phyloP scores from a whole-genome alignment of 2,113 vertebrate species.

The Butorides virescens region DNA sequence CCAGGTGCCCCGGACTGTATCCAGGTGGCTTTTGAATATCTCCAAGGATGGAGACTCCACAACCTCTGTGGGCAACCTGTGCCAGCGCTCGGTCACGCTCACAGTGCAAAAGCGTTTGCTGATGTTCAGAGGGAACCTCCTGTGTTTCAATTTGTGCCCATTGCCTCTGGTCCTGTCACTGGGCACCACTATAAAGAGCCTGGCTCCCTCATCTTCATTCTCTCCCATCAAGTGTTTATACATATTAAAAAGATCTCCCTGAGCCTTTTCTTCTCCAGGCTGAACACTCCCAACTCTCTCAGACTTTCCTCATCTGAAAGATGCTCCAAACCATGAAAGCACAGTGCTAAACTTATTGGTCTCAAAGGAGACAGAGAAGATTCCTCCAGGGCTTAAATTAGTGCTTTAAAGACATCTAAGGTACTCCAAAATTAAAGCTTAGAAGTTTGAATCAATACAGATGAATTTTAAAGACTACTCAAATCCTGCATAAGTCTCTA shows the following conservation, averaged over 20 bases:
- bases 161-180: neutral
- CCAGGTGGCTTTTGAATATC: accelerated
- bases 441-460: neutral
- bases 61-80: neutral
- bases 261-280: neutral
- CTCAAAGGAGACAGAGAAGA: neutral
- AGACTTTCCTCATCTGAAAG: neutral
- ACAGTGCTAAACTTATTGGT: neutral
- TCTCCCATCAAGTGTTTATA: neutral
- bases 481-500: neutral
- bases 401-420: neutral
- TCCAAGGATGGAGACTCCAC: neutral
- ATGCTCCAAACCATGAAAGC: neutral
- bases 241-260: neutral
- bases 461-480: neutral
- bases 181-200: neutral
- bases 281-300: neutral
- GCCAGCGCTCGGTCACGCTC: neutral
- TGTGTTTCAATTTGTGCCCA: neutral
- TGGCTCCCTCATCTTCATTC: neutral
- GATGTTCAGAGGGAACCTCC: neutral
- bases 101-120: neutral
- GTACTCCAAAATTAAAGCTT: conserved; percentile 14
- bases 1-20: neutral
- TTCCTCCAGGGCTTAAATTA: neutral